phyloP scores from a whole-genome alignment of 2,888 invertebrate genomes.

The Phragmatobia fuliginosa region DNA sequence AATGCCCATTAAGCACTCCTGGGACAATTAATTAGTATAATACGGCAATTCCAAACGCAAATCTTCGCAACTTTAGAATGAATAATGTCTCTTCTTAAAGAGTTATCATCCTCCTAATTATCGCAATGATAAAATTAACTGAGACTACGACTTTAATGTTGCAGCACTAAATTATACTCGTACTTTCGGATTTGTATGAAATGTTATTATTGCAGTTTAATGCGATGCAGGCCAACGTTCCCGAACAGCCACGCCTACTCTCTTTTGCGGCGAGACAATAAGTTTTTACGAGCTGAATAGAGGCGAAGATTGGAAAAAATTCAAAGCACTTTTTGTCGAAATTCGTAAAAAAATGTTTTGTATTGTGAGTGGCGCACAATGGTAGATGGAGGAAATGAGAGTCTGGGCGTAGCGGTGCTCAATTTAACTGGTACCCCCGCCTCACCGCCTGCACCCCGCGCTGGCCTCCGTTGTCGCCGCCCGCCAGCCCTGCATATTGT shows the following conservation, averaged over 20 bases:
- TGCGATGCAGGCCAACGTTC: constrained; percentile 53
- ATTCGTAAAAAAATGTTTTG: constrained; percentile 85
- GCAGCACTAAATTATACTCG: constrained; percentile 67
- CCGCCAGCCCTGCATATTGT: constrained; percentile 56
- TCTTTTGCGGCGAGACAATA: constrained; percentile 77
- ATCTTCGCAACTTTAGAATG: constrained; percentile 79
- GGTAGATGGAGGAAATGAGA: constrained; percentile 84
- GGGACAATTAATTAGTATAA: constrained; percentile 85
- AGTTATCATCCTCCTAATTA: constrained; percentile 81
- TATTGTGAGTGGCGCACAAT: constrained; percentile 85
- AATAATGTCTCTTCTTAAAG: constrained; percentile 81
- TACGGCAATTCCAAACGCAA: constrained; percentile 81
- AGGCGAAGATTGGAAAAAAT: constrained; percentile 85
- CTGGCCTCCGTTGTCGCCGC: constrained; percentile 28
- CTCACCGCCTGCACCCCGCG: constrained; percentile 50
- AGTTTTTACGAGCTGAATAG: constrained; percentile 80
- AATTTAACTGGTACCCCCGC: constrained; percentile 80
- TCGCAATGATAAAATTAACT: constrained; percentile 79
- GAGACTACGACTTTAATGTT: constrained; percentile 67
- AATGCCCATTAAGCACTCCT: constrained; percentile 76
- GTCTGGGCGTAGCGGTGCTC: constrained; percentile 82
- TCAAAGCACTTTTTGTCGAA: constrained; percentile 85
- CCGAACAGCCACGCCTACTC: constrained; percentile 62
- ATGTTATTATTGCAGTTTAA: constrained; percentile 66
- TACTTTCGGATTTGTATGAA: constrained; percentile 64